phyloP scores from a whole-genome alignment of 2,113 vertebrate species.

The Microtus pennsylvanicus region DNA sequence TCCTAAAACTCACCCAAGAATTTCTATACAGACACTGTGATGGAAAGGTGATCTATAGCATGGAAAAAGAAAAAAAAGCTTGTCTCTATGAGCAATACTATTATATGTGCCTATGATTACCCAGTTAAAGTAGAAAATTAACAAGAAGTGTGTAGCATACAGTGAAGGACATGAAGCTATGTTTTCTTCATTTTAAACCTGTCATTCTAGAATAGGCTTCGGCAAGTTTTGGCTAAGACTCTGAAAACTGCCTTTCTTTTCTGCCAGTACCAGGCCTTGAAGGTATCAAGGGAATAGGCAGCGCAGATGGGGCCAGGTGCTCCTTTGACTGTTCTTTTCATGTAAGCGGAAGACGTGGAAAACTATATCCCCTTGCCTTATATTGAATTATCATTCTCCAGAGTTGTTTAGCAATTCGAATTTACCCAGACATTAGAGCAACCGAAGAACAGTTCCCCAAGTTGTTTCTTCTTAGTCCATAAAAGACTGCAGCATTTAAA shows the following conservation, averaged over 20 bases:
- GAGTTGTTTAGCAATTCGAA: background rate
- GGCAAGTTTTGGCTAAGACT: background rate
- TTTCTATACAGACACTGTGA: background rate
- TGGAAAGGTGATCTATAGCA: background rate
- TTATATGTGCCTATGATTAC: background rate
- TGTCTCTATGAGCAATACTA: background rate
- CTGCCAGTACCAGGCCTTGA: background rate
- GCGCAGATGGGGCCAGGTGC: rapidly evolving
- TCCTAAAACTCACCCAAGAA: background rate
- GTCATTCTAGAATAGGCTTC: background rate
- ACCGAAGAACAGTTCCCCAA: background rate
- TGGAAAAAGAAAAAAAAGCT: too few relatives aligned
- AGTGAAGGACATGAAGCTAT: background rate
- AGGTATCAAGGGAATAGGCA: too few relatives aligned
- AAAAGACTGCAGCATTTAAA: background rate
- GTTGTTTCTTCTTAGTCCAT: background rate
- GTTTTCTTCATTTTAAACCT: background rate
- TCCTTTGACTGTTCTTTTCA: background rate
- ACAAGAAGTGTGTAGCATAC: too few relatives aligned
- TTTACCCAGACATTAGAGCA: background rate
- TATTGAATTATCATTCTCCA: background rate
- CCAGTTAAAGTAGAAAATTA: too few relatives aligned
- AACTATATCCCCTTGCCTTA: background rate
- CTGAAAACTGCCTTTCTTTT: background rate
- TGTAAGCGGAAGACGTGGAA: background rate